These are phyloP conservation scores for Pygoscelis adeliae DNA, from an alignment of 2,113 vertebrate genomes.

Conservation along the genomic window DNA sequence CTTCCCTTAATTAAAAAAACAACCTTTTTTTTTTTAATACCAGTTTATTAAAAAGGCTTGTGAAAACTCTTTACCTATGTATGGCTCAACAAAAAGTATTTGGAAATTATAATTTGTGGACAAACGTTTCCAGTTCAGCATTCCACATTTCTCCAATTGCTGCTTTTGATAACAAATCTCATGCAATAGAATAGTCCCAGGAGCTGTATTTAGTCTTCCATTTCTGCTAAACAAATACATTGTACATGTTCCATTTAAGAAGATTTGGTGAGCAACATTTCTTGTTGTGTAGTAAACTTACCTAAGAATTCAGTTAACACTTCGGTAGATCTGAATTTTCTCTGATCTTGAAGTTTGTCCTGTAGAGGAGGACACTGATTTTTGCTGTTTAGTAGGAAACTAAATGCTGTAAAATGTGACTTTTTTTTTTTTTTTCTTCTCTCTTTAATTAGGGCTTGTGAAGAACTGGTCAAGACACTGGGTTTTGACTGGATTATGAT, in stretches of 20 bases:
- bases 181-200: not conserved
- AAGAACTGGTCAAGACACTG: conserved; percentile 90
- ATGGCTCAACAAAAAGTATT: not conserved
- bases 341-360: not conserved
- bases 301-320: not conserved
- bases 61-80: not conserved
- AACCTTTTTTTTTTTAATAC: not conserved
- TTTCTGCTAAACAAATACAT: not conserved
- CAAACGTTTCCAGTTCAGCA: not conserved
- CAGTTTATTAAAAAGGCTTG: not conserved
- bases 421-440: not conserved
- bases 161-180: not conserved
- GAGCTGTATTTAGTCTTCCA: not conserved
- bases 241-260: not conserved
- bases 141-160: not conserved
- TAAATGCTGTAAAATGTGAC: not conserved
- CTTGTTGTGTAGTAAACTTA: not conserved
- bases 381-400: not conserved
- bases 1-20: not conserved
- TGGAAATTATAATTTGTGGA: not conserved
- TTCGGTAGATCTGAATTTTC: not conserved
- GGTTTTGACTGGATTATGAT: conserved; percentile 97
- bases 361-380: not conserved
- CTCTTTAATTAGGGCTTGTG: conserved; percentile 85
- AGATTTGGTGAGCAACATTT: not conserved